Conservation (phyloP, 2,113 vertebrate species). For the Urocitellus parryii region DNA sequence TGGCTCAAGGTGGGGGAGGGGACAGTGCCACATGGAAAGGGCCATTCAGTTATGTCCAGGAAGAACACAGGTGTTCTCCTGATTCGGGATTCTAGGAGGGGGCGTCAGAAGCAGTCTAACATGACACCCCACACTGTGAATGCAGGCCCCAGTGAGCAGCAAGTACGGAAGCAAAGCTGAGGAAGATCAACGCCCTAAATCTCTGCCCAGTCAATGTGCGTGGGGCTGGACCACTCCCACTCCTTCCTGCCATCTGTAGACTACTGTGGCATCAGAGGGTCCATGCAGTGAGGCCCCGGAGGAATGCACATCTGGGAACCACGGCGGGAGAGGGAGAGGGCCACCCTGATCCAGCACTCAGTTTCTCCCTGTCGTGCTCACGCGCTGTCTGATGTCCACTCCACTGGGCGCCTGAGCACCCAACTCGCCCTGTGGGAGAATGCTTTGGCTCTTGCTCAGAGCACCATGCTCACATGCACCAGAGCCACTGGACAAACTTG, state of each 20-base stretch:
- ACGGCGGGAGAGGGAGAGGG: background rate
- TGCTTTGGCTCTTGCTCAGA: background rate
- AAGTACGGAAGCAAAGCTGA: background rate
- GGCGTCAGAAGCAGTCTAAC: background rate
- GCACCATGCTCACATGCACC: background rate
- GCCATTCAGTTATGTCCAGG: background rate
- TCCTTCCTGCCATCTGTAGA: background rate
- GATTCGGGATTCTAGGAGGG: background rate
- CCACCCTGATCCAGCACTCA: background rate
- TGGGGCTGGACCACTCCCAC: background rate
- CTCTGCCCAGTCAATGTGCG: background rate
- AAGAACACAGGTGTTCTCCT: background rate
- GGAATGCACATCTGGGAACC: background rate
- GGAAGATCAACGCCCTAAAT: background rate
- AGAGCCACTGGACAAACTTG: background rate
- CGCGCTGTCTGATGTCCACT: accelerated
- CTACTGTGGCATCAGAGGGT: background rate
- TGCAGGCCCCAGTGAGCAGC: too few relatives aligned
- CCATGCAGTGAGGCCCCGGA: background rate
- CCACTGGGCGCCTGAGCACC: background rate
- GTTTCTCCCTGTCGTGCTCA: background rate
- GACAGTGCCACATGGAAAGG: background rate
- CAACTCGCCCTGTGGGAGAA: background rate
- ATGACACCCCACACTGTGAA: background rate
- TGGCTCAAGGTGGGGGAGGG: background rate